A percentile compares a stretch with the other conserved stretches of the same genome.
Conservation (phyloP, 2,888 invertebrate species). For the Athalia rosae region DNA sequence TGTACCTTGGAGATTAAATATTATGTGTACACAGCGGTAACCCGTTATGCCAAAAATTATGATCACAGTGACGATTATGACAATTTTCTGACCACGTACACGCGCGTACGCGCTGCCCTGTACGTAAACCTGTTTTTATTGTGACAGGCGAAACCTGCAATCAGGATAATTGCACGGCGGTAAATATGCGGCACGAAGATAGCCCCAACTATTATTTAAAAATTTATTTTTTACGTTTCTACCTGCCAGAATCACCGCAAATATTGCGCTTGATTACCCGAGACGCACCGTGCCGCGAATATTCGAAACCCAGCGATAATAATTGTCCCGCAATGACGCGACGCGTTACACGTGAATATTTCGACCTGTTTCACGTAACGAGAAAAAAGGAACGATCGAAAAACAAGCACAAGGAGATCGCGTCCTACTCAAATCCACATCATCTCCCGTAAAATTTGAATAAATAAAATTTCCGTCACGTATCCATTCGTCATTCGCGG, state of each 20-base stretch:
- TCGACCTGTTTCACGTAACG: too few relatives aligned
- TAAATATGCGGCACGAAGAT: background rate
- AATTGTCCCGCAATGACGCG: background rate
- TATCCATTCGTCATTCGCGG: background rate
- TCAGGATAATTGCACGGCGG: conserved; percentile 28
- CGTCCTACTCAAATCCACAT: too few relatives aligned
- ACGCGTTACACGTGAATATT: background rate
- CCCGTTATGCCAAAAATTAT: background rate
- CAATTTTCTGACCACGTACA: conserved; percentile 11
- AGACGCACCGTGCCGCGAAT: too few relatives aligned
- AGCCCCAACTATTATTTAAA: conserved; percentile 19
- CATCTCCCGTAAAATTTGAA: background rate
- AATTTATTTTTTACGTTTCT: conserved; percentile 7
- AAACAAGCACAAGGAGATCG: too few relatives aligned
- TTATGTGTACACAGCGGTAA: too few relatives aligned
- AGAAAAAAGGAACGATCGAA: too few relatives aligned
- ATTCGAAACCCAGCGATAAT: background rate
- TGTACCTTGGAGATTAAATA: too few relatives aligned
- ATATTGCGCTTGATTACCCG: background rate
- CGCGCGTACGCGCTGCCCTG: background rate
- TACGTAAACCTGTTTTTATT: conserved; percentile 23
- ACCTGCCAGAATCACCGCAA: background rate
- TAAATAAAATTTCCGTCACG: conserved; percentile 6
- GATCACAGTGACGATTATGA: conserved; percentile 7
- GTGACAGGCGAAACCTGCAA: conserved; percentile 29